Base-by-base conservation (phyloP, 30 jellyfish, hydroid and myxozoan species). In the Phacellophora camtschatica region DNA sequence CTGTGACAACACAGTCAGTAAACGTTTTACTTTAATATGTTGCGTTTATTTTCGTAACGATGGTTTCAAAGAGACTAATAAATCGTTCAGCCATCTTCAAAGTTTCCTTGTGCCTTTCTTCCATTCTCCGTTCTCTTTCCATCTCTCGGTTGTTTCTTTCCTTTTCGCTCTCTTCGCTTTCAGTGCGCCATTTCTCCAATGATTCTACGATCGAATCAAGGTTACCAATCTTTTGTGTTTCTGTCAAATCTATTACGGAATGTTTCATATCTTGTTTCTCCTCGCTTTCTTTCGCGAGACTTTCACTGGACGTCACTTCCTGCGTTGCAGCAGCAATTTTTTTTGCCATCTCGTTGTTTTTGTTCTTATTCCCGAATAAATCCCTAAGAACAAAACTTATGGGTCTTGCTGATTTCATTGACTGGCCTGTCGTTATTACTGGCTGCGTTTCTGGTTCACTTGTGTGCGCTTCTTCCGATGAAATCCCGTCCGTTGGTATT, bases 61-160 rank as follows among this genome's bases (percentile, higher is more conserved):
- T n/a, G n/a, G 35, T 51, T 30, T 78, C 90, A 63, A 78, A 78
- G 68, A 78, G 45, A n/a, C 64, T 42, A 7, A 78, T 49, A 48
- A 78, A 78, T 51, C 66, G 64, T 29, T 63, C 30, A 1, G 90
- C 64, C 78, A 78, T 46, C 5, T 13, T 30, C 54, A 62, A 22
- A 45, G 41, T 78, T 28, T 78, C 90, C 22, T 43, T 39, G 63
- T 78, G 90, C 73, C 57, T 43, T 63, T 78, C 90, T 22, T 78
- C 90, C 11, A 11, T 31, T 16, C 83, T 77, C 32, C 30, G 32
- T 9, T 78, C 90, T 41, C 82, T 41, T 6, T 68, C 90, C 16
- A 18, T 62, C 43, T 78, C 90, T 37, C 90, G 61, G 15, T 32
- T 16, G 2, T 61, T 54, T 32, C 74, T 56, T 0, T 82, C 90